Evolutionary conservation across 2,888 invertebrate species (phyloP).

Genomic region (Linyphia triangularis): DNA sequence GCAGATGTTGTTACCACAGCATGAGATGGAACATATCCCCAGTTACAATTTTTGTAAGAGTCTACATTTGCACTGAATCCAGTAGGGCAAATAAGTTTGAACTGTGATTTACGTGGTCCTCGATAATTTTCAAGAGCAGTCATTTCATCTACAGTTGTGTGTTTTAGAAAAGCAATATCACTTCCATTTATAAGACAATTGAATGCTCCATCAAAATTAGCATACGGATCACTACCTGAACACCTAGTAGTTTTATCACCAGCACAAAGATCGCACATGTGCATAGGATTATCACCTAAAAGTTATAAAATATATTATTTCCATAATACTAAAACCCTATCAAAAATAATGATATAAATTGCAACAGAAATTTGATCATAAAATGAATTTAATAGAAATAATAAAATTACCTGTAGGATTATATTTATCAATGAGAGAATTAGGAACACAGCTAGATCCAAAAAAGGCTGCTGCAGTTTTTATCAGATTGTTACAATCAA

Average conservation of each 20-base stretch:
- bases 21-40: conserved; percentile 91
- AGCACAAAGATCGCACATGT: conserved; percentile 89
- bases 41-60: conserved; percentile 88
- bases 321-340: too few species aligned
- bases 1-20: conserved; percentile 93
- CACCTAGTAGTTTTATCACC: conserved; percentile 87
- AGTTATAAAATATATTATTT: background rate
- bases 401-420: conserved; percentile 88
- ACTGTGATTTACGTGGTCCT: conserved; percentile 65
- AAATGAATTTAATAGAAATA: background rate
- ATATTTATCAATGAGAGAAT: conserved; percentile 92
- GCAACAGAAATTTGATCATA: background rate
- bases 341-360: background rate
- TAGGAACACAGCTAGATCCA: conserved; percentile 94
- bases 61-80: conserved; percentile 84
- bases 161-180: conserved; percentile 93
- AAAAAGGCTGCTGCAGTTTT: conserved; percentile 94
- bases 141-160: conserved; percentile 89
- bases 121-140: conserved; percentile 50
- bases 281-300: conserved; percentile 85
- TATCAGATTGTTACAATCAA: conserved; percentile 97
- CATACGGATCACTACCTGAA: conserved; percentile 91
- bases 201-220: conserved; percentile 95
- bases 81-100: conserved; percentile 89
- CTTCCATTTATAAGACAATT: conserved; percentile 90